These are phyloP conservation scores for Augochlorella aurata DNA, from an alignment of 2,888 invertebrate genomes.

Conservation along the genomic window DNA sequence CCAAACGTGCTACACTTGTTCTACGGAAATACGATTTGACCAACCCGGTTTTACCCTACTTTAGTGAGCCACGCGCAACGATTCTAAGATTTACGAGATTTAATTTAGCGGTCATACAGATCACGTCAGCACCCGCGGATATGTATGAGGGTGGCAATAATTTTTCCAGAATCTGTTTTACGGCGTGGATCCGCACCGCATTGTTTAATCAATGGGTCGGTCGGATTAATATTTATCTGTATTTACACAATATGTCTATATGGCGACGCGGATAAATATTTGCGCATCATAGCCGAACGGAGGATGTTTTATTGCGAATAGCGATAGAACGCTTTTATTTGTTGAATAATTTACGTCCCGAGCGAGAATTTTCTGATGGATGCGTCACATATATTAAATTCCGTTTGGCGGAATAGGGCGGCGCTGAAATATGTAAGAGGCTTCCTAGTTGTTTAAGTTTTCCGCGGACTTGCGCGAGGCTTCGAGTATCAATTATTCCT, in stretches of 20 bases:
- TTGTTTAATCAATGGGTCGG: neutral
- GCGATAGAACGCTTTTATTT: conserved; percentile 7
- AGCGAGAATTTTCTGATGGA: neutral
- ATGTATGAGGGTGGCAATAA: neutral
- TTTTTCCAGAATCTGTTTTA: neutral
- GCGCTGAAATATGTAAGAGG: conserved; percentile 5
- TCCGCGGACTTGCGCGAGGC: neutral
- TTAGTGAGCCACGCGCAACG: no score
- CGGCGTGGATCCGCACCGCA: neutral
- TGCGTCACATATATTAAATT: conserved; percentile 1
- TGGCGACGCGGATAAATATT: neutral
- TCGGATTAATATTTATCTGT: neutral
- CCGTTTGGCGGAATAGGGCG: neutral
- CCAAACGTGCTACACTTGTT: no score
- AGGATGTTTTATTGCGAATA: neutral
- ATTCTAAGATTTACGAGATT: neutral
- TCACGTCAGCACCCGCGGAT: neutral
- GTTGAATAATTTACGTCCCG: neutral
- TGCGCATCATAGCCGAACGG: neutral
- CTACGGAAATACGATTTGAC: no score
- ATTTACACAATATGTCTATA: neutral
- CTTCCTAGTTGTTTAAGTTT: neutral
- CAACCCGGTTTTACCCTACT: no score
- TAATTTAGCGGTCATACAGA: neutral
- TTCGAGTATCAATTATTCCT: conserved; percentile 1